These are phyloP conservation scores for Lemur catta DNA, from an alignment of 2,797 vertebrate species.

Conservation along the genomic window DNA sequence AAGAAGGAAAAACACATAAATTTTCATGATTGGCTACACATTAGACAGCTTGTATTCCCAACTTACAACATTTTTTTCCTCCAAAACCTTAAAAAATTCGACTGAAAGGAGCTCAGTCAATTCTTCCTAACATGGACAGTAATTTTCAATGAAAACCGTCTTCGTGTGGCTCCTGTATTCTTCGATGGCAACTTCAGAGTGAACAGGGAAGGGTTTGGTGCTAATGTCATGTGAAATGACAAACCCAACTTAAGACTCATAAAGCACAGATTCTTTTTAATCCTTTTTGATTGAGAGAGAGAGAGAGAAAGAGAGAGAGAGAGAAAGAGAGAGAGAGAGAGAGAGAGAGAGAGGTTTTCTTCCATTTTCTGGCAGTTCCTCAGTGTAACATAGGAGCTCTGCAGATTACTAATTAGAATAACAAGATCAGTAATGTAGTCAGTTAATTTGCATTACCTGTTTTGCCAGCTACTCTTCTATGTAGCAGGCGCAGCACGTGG, in stretches of 20 bases:
- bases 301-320: neutral
- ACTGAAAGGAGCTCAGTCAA: neutral
- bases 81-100: neutral
- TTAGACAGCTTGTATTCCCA: neutral
- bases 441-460: neutral
- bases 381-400: neutral
- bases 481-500: neutral
- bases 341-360: neutral
- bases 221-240: neutral
- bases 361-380: neutral
- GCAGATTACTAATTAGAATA: neutral
- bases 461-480: neutral
- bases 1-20: neutral
- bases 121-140: neutral
- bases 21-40: neutral
- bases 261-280: neutral
- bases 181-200: neutral
- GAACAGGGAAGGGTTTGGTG: neutral
- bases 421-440: neutral
- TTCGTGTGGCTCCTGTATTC: neutral
- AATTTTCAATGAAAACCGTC: neutral
- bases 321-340: too few relatives aligned
- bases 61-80: neutral
- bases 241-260: neutral
- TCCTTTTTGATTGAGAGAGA: neutral